These are phyloP conservation scores for Oithona nana DNA, from an alignment of 2,888 invertebrate species.

Conservation along the genomic window DNA sequence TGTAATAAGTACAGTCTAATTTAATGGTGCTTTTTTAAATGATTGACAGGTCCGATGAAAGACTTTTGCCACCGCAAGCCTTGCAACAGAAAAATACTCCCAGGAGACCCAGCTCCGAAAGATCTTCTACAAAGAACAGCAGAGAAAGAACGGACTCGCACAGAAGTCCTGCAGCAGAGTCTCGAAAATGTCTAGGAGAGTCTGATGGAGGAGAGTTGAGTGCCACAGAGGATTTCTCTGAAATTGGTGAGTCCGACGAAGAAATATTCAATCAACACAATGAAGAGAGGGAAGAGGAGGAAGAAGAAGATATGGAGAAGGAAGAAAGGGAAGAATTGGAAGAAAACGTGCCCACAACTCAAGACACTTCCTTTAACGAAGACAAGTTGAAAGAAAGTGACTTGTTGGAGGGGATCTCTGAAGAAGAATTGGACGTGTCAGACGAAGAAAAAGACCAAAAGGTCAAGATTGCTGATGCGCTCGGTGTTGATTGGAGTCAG, in stretches of 20 bases:
- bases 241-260: slow-evolving; percentile 10
- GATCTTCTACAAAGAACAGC: not conserved
- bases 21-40: too few relatives aligned
- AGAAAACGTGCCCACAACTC: not conserved
- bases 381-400: slow-evolving; percentile 1
- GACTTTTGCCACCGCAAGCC: not conserved
- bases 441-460: slow-evolving; percentile 9
- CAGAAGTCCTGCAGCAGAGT: not conserved
- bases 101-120: not conserved
- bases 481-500: slow-evolving; percentile 16
- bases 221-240: slow-evolving; percentile 2
- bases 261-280: slow-evolving; percentile 5
- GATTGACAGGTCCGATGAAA: not conserved
- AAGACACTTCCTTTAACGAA: not conserved
- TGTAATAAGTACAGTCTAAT: too few relatives aligned
- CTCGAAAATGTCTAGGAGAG: not conserved
- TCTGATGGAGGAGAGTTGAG: not conserved
- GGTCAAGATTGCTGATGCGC: slow-evolving; percentile 14
- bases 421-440: slow-evolving; percentile 11
- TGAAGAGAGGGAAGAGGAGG: not conserved
- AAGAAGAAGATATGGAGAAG: not conserved
- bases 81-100: not conserved
- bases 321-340: not conserved
- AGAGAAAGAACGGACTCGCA: not conserved
- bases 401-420: slow-evolving; percentile 13